Base-by-base conservation (phyloP, 2,797 vertebrate genomes). In the Zonotrichia albicollis region DNA sequence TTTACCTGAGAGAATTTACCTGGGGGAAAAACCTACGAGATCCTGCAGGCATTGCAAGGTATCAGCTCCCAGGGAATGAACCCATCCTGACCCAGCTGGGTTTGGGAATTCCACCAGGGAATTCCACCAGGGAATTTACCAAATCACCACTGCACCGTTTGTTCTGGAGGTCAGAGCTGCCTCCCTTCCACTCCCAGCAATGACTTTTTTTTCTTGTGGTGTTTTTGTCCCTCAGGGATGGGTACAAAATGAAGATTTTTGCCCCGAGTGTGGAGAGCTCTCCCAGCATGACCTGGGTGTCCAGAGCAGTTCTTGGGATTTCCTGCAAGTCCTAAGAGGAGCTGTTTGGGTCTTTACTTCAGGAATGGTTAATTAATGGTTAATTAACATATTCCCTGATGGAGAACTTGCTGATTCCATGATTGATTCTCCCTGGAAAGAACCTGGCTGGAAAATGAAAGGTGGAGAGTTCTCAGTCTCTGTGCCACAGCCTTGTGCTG, bases 111-210 rank as follows among this genome's bases (percentile, higher is more conserved):
- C 40, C 40, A 16, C 16, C 48, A 48, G 48, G 48, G 46, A 48
- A 50, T 50, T 50, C 48, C 48, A 27, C 0, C 30, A 21, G 60
- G 50, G 68, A n/a, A 23, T 60, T 81, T 4, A 8, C 25, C 36
- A 27, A 4, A 34, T 32, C 6, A 26, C 27, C 13, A 4, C 18
- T 4, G 20, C 1, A 0, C 4, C 6, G 25, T 51, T 83, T 25
- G 0, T 19, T 51, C 0, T 2, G 1, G 19, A 27, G n/a, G 30
- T 34, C 32, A 60, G 0, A 57, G 6, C 2, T 12, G 6, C 58
- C 29, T 86, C 60, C 18, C 2, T 40, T 36, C 27, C 5, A 1
- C 13, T 57, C 4, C 11, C 60, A 26, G 46, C n/a, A 9, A 10
- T 10, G 40, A 12, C 27, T 46, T 40, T 4, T 4, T 2, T 78